A percentile compares a stretch with the other conserved stretches of the same genome.
phyloP scores from a whole-genome alignment of 2,113 vertebrate genomes.

The Channa argus region DNA sequence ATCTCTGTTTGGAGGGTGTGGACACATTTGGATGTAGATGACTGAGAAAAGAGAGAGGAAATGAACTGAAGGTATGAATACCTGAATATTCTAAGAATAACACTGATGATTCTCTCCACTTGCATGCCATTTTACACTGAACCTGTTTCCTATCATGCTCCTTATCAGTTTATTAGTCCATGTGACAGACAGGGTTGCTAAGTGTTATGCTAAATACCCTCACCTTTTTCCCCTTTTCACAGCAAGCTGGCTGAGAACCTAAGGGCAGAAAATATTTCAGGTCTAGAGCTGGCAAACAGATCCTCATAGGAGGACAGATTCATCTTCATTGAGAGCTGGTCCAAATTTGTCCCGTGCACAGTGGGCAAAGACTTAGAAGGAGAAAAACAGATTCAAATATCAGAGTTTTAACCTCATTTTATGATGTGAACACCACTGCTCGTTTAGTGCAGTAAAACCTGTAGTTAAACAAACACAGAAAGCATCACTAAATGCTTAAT shows the following conservation, averaged over 20 bases:
- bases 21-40: slow-evolving; percentile 26
- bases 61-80: slow-evolving; percentile 17
- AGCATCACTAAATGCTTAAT: background rate
- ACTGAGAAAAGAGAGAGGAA: slow-evolving; percentile 7
- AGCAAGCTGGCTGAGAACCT: slow-evolving; percentile 12
- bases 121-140: slow-evolving; percentile 11
- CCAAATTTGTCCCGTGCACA: background rate
- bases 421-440: background rate
- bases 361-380: background rate
- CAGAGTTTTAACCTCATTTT: too few relatives aligned
- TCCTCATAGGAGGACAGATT: too few relatives aligned
- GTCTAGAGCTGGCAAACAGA: too few relatives aligned
- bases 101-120: slow-evolving; percentile 5
- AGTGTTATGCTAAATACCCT: slow-evolving; percentile 39
- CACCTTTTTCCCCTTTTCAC: background rate
- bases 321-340: too few relatives aligned
- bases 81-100: slow-evolving; percentile 5
- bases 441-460: background rate
- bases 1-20: slow-evolving; percentile 1
- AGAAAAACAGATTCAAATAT: background rate
- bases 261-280: background rate
- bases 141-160: slow-evolving; percentile 55
- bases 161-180: slow-evolving; percentile 42
- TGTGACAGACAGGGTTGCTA: slow-evolving; percentile 29
- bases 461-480: background rate